Conservation (phyloP, 2,113 vertebrate species). For the Apistogramma diplotaenia region DNA sequence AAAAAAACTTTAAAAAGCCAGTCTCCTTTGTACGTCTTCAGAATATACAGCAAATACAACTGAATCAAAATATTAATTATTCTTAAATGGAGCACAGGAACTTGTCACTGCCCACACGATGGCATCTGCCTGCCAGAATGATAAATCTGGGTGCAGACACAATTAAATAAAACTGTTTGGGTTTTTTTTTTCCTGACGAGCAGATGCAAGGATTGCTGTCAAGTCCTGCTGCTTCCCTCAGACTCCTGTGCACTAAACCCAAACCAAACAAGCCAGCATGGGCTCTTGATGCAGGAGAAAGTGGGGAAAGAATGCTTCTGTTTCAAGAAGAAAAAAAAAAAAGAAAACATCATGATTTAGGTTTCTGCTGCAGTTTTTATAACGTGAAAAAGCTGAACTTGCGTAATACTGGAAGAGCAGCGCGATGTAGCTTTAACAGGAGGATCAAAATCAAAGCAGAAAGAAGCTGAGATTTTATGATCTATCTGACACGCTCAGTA, state of each 20-base stretch:
- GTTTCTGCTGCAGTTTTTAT: neutral
- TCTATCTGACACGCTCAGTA: neutral
- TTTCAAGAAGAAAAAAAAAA: neutral
- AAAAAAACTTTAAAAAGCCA: neutral
- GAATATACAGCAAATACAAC: neutral
- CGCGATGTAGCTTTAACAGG: neutral
- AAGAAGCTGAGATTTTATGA: neutral
- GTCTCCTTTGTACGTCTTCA: neutral
- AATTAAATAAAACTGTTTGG: slow-evolving; percentile 47
- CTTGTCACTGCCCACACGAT: slow-evolving; percentile 25
- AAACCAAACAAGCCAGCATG: slow-evolving; percentile 54
- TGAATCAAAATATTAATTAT: slow-evolving; percentile 10
- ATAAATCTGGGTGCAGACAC: slow-evolving; percentile 43
- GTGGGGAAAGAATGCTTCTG: neutral
- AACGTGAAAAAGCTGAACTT: neutral
- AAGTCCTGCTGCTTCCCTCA: slow-evolving; percentile 40
- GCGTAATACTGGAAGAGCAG: neutral
- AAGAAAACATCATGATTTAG: neutral
- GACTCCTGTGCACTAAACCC: slow-evolving; percentile 23
- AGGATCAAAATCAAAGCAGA: neutral
- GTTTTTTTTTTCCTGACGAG: slow-evolving; percentile 31
- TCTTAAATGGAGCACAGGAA: slow-evolving; percentile 17
- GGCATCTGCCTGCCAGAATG: slow-evolving; percentile 34
- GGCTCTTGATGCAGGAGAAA: slow-evolving; percentile 1
- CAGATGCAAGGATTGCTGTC: slow-evolving; percentile 62